A percentile compares a stretch with the other conserved stretches of the same genome.
These are phyloP conservation scores for Dipodomys stephensi DNA, from an alignment of 2,113 vertebrate genomes.

Conservation along the genomic window DNA sequence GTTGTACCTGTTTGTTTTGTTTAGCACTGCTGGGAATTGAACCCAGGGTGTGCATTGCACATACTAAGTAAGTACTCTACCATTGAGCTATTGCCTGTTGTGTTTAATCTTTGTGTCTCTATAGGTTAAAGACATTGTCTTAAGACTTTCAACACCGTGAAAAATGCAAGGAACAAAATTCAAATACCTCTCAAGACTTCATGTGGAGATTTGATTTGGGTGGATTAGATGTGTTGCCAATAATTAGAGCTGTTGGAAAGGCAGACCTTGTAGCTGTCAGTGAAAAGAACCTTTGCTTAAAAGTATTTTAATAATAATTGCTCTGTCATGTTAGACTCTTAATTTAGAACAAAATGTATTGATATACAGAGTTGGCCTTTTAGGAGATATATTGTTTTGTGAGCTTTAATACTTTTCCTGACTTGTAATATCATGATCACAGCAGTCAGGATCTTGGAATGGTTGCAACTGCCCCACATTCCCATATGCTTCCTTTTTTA, in stretches of 20 bases:
- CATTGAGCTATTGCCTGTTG: not conserved
- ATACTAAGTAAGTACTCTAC: not conserved
- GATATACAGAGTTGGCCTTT: not conserved
- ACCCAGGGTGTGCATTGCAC: not conserved
- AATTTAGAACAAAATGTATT: not conserved
- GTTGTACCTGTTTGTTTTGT: not conserved
- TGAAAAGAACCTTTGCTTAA: slow-evolving; percentile 37
- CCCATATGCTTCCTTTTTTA: slow-evolving; percentile 13
- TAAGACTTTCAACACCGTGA: not conserved
- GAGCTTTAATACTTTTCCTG: not conserved
- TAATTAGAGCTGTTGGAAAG: not conserved
- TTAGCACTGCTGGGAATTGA: not conserved
- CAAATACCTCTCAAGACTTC: not conserved
- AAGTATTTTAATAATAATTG: slow-evolving; percentile 13
- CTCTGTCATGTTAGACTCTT: not conserved
- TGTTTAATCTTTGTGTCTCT: slow-evolving; percentile 7
- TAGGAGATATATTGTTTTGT: not conserved
- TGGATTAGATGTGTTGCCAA: not conserved
- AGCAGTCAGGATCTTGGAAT: not conserved
- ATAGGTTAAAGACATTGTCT: not conserved
- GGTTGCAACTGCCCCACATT: not conserved
- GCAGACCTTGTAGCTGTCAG: not conserved
- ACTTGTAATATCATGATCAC: not conserved
- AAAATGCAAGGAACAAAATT: not conserved
- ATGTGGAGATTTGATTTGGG: not conserved